Percentiles rank a stretch among this genome's conserved stretches.
Evolutionary conservation across 1,140 invertebrate genomes (phyloP).

Genomic region (Hycleus cichorii): DNA sequence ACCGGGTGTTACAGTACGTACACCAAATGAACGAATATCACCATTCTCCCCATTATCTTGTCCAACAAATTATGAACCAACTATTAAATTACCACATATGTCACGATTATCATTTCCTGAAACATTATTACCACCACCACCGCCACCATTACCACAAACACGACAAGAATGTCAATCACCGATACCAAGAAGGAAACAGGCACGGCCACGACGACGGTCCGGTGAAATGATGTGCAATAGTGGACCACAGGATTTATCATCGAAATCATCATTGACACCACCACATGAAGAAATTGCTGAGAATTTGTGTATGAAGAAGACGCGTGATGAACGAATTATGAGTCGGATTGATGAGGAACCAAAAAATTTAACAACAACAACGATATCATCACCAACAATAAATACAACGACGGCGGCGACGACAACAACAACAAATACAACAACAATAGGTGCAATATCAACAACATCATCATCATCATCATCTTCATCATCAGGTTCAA

Average conservation of each 20-base stretch:
- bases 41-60: slow-evolving; percentile 27
- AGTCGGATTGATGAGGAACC: not conserved
- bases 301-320: slow-evolving; percentile 46
- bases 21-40: slow-evolving; percentile 16
- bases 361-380: no score
- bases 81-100: slow-evolving; percentile 45
- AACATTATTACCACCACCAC: slow-evolving; percentile 24
- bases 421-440: no score
- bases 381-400: no score
- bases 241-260: not conserved
- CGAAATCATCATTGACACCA: slow-evolving; percentile 26
- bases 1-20: slow-evolving; percentile 26
- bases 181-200: slow-evolving; percentile 69
- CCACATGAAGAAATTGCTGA: slow-evolving; percentile 37
- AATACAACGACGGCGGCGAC: no score
- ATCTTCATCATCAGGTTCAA: not conserved
- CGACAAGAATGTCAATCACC: slow-evolving; percentile 54
- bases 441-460: no score
- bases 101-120: slow-evolving; percentile 46
- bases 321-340: slow-evolving; percentile 22
- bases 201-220: slow-evolving; percentile 68
- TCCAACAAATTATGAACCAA: slow-evolving; percentile 24
- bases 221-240: slow-evolving; percentile 54
- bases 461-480: no score
- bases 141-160: not conserved